Percentiles rank a stretch among this genome's conserved stretches.
Evolutionary conservation across 1,140 invertebrate species (phyloP).

Genomic region (Drosophila hydei): DNA sequence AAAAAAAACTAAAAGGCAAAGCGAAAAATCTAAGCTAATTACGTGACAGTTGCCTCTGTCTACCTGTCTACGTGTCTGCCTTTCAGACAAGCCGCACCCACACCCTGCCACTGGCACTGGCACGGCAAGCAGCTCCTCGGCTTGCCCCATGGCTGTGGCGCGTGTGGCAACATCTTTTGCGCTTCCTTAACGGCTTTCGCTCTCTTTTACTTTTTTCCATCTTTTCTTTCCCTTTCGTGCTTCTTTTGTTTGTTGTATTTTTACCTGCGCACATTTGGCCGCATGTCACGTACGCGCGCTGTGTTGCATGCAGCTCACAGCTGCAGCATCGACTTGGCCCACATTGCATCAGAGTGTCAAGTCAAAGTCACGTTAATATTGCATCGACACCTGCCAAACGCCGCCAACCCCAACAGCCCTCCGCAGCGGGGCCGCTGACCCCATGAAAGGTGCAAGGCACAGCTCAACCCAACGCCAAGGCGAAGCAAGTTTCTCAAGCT

Average conservation of each 20-base stretch:
- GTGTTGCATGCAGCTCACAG: constrained; percentile 39
- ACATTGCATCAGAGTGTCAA: constrained; percentile 6
- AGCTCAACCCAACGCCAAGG: no score
- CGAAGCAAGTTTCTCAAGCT: no score
- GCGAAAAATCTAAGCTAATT: constrained; percentile 76
- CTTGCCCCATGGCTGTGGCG: not conserved
- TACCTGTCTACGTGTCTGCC: no score
- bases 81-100: not conserved
- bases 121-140: not conserved
- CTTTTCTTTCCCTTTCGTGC: constrained; percentile 6
- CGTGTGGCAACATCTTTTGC: constrained; percentile 27
- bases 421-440: no score
- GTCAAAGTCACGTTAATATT: constrained; percentile 18
- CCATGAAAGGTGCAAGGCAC: no score
- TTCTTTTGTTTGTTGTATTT: not conserved
- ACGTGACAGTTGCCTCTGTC: constrained; percentile 48
- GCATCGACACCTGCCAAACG: constrained; percentile 21
- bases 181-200: constrained; percentile 54
- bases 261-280: constrained; percentile 16
- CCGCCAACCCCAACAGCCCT: no score
- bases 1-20: not conserved
- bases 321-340: constrained; percentile 32
- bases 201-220: constrained; percentile 18
- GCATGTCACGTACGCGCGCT: constrained; percentile 31
- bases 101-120: not conserved